A percentile compares a stretch with the other conserved stretches of the same genome.
These are phyloP conservation scores for Zapornia atra DNA, from an alignment of 2,113 vertebrate species.

Conservation along the genomic window DNA sequence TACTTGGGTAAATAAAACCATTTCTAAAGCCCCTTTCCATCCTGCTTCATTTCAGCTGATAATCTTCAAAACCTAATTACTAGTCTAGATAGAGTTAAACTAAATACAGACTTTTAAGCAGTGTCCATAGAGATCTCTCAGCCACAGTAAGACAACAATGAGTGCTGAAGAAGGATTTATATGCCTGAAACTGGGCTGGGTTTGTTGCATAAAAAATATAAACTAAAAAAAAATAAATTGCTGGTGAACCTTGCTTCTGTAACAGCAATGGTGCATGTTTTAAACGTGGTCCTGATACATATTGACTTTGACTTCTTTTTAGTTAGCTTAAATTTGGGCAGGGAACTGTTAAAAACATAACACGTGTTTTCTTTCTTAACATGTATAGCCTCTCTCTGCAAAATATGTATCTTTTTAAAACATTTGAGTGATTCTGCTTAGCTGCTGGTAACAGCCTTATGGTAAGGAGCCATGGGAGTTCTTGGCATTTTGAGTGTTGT, in stretches of 20 bases:
- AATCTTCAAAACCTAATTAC: neutral
- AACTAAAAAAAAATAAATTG: neutral
- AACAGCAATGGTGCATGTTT: neutral
- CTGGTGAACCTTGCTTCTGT: neutral
- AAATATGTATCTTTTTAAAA: neutral
- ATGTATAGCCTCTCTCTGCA: neutral
- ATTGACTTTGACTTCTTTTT: neutral
- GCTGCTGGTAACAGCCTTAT: neutral
- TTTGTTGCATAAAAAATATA: neutral
- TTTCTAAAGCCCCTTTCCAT: neutral
- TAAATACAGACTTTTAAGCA: neutral
- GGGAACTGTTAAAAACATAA: neutral
- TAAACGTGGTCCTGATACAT: neutral
- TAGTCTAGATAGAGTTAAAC: neutral
- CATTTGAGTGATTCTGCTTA: neutral
- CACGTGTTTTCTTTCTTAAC: neutral
- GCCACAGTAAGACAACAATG: neutral
- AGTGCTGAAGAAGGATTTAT: neutral
- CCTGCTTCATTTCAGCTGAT: neutral
- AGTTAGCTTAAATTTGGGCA: neutral
- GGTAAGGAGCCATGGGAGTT: neutral
- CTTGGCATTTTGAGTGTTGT: neutral
- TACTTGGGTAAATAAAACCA: neutral
- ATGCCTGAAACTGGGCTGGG: neutral
- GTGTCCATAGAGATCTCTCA: neutral